Base-by-base conservation (phyloP, 2,888 invertebrate species). In the Callosobruchus maculatus region DNA sequence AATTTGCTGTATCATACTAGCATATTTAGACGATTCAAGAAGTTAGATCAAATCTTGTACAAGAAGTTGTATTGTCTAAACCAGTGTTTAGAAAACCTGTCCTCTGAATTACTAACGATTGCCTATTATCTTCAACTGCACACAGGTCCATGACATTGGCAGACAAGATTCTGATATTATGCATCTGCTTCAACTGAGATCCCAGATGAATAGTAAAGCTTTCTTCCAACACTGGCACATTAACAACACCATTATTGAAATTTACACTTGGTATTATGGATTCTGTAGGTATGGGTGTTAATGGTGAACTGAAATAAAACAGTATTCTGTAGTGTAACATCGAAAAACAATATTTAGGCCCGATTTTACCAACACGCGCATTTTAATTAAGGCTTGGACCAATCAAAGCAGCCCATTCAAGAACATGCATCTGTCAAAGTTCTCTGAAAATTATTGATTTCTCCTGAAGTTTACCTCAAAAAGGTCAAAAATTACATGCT, bases 131-230 rank as follows among this genome's bases (percentile, higher is more conserved):
- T 71, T 83, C 80, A 73, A 90, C 89, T 81, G 89, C 88, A 83
- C 95, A 95, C 79, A 97, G 90, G 84, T 97, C 95, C 81, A 95
- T 90, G 20, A 95, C 91, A 87, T 96, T 93, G 21, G 94, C 93
- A 74, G 96, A 94, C 31, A 98, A 89, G 77, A 99, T 93, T 73
- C 99, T 90, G 77, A 99, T 94, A 87, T 99, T 99, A 87, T 99
- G 98, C 90, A 97, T 99, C 84, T 98, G 98, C 87, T 99, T 99
- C 86, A 99, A 91, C 88, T 99, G 99, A 3, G 98, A 97, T 71
- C 99, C 98, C 78, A 98, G 90, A 89, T 98, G 97, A 83, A 99
- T 98, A 21, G 98, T 99, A 87, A 98, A 99, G 87, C 97, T 97
- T 88, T 98, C 98, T 88, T 98, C 97, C 83, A 96, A 80, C 73